Evolutionary conservation across 2,888 invertebrate species (phyloP).

Genomic region (Dolichomitus sp.): DNA sequence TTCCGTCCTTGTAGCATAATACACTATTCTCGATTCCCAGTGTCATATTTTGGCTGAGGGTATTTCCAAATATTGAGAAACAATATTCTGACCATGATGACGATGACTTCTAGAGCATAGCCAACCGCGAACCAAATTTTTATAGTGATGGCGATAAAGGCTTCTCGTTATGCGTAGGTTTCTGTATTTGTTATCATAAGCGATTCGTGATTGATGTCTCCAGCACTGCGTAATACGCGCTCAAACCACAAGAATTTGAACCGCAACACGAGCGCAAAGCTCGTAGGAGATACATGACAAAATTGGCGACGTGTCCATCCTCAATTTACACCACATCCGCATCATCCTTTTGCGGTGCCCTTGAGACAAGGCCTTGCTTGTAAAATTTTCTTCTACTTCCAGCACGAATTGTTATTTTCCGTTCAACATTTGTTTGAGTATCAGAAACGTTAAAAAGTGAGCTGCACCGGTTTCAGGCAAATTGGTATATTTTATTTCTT

Average conservation of each 20-base stretch:
- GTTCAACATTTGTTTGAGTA: background rate
- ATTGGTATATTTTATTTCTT: no score
- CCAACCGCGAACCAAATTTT: slow-evolving; percentile 20
- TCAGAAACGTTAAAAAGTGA: background rate
- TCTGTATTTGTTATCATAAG: slow-evolving; percentile 49
- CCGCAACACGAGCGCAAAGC: slow-evolving; percentile 54
- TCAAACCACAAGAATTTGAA: slow-evolving; percentile 61
- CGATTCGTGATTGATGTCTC: slow-evolving; percentile 47
- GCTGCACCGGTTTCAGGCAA: no score
- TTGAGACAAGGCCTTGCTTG: slow-evolving; percentile 6
- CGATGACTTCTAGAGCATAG: background rate
- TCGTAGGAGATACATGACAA: slow-evolving; percentile 22
- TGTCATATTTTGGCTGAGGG: no score
- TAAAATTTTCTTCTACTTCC: no score
- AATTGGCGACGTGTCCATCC: background rate
- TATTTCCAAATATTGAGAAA: slow-evolving; percentile 1
- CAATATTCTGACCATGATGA: background rate
- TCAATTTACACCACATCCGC: slow-evolving; percentile 31
- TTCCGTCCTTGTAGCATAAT: no score
- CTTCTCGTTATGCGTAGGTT: slow-evolving; percentile 52
- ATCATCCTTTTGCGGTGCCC: slow-evolving; percentile 5
- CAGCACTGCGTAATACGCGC: slow-evolving; percentile 42
- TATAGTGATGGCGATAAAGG: slow-evolving; percentile 47
- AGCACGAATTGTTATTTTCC: background rate
- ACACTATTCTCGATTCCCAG: no score